These are phyloP conservation scores for Rhincodon typus DNA, from an alignment of 2,797 vertebrate species.

Conservation along the genomic window DNA sequence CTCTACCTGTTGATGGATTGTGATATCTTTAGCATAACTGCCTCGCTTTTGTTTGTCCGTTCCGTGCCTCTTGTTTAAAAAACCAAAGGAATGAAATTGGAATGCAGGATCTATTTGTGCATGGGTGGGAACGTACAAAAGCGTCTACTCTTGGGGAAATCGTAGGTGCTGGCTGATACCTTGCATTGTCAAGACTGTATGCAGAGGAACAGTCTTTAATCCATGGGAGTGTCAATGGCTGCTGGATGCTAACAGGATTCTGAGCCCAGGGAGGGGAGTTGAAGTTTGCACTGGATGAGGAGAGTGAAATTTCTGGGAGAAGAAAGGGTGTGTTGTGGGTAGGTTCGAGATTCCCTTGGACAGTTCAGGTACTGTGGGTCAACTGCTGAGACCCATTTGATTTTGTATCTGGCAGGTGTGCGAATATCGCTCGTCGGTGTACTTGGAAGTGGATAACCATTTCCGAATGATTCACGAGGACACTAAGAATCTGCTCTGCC, in stretches of 20 bases:
- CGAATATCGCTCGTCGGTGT: constrained; percentile 84
- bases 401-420: constrained; percentile 65
- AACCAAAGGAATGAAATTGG: no score
- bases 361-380: neutral
- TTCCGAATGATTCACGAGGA: constrained; percentile 79
- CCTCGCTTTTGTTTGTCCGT: no score
- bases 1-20: no score
- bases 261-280: neutral
- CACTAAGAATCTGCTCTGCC: constrained; percentile 77
- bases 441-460: constrained; percentile 78
- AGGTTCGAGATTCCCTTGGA: neutral
- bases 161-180: no score
- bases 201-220: neutral
- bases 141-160: no score
- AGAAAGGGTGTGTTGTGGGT: neutral
- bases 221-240: neutral
- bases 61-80: no score
- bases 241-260: neutral
- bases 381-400: no score
- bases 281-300: neutral
- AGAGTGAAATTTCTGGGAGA: neutral
- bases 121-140: no score
- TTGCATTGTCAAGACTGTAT: neutral
- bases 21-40: no score
- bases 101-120: no score